A percentile compares a stretch with the other conserved stretches of the same genome.
phyloP scores from a whole-genome alignment of 2,113 vertebrate species.

The Rutilus rutilus region DNA sequence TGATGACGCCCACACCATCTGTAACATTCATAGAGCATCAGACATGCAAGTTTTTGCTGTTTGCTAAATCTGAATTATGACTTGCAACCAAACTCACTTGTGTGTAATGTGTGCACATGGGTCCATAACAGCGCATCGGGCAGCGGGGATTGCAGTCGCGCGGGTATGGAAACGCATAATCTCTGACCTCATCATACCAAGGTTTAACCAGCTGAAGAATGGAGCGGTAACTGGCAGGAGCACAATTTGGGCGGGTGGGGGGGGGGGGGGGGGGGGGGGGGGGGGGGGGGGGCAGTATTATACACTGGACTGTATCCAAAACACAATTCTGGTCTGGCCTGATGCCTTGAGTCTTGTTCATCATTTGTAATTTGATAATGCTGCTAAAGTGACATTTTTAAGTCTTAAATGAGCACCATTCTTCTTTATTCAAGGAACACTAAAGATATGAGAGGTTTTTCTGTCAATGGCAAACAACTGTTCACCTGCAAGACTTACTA shows the following conservation, averaged over 20 bases:
- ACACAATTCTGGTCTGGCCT: slow-evolving; percentile 7
- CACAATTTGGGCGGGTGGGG: background rate
- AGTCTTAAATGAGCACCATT: slow-evolving; percentile 13
- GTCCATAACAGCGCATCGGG: slow-evolving; percentile 86
- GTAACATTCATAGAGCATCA: slow-evolving; percentile 52
- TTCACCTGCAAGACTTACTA: slow-evolving; percentile 72
- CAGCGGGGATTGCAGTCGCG: slow-evolving; percentile 86
- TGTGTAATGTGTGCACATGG: slow-evolving; percentile 94
- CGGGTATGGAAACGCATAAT: slow-evolving; percentile 89
- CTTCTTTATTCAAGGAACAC: slow-evolving; percentile 1
- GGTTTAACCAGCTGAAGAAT: slow-evolving; percentile 89
- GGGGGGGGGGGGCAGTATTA: no score
- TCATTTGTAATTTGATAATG: slow-evolving; percentile 16
- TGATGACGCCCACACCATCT: slow-evolving; percentile 94
- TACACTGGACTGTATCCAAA: background rate
- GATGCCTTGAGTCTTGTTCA: slow-evolving; percentile 2
- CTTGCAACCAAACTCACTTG: slow-evolving; percentile 71
- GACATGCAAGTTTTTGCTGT: background rate
- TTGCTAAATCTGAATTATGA: background rate
- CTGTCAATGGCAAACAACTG: background rate
- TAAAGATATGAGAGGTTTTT: background rate
- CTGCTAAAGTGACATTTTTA: slow-evolving; percentile 21
- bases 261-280: no score
- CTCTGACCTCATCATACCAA: slow-evolving; percentile 90
- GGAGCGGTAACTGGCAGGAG: slow-evolving; percentile 80